phyloP scores from a whole-genome alignment of 2,797 vertebrate genomes.

The Cynodonichthys magdalenae region DNA sequence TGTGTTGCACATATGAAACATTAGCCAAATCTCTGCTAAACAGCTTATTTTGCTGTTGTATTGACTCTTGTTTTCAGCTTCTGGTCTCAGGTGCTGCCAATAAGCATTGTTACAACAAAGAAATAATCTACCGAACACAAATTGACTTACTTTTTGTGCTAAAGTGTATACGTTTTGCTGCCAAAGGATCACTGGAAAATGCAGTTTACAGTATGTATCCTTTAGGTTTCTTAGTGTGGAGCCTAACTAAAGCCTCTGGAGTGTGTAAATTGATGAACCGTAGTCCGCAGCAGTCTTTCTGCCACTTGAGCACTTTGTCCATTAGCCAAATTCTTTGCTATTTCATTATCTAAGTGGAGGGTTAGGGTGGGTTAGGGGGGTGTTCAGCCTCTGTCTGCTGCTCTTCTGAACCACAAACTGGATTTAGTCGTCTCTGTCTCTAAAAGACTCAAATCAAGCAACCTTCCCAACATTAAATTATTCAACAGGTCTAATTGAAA shows the following conservation, averaged over 20 bases:
- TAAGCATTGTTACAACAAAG: no score
- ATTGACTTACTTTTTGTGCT: no score
- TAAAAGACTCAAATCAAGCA: conserved; percentile 21
- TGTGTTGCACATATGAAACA: no score
- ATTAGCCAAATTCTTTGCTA: conserved; percentile 67
- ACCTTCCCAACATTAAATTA: conserved; percentile 40
- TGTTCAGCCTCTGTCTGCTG: conserved; percentile 19
- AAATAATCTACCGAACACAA: no score
- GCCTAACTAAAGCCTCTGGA: conserved; percentile 17
- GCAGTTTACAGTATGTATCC: not conserved
- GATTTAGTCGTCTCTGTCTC: conserved; percentile 31
- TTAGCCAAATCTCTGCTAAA: no score
- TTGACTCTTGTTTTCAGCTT: not conserved
- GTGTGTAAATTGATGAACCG: conserved; percentile 19
- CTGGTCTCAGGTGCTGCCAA: no score
- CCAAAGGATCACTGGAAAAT: conserved; percentile 16
- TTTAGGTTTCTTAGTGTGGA: conserved; percentile 18
- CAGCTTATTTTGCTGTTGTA: no score
- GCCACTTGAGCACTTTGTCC: conserved; percentile 47
- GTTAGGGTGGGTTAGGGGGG: not conserved
- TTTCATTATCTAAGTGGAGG: conserved; percentile 72
- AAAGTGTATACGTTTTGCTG: not conserved
- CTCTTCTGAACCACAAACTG: conserved; percentile 36
- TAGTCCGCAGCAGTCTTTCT: conserved; percentile 35
- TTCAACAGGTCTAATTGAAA: conserved; percentile 39